Base-by-base conservation (phyloP, 2,888 invertebrate species). In the Phaedon cochleariae region DNA sequence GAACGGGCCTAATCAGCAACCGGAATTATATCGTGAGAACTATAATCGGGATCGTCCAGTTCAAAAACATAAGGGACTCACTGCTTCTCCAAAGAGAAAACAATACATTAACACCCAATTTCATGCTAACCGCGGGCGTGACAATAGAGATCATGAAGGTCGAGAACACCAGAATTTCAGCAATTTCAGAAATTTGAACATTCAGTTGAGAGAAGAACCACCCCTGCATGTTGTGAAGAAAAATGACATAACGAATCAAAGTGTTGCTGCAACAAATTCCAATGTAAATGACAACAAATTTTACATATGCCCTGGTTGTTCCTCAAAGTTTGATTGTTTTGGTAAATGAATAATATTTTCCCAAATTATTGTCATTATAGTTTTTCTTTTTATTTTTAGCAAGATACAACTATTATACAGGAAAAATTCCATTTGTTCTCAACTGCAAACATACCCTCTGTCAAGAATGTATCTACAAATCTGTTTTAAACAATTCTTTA, bases 361-460 rank as follows among this genome's bases (percentile, higher is more conserved):
- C n/a, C 58, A n/a, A 2, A 18, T 3, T 2, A 34, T 7, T 51
- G 29, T 18, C 17, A n/a, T 12, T 37, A 37, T 18, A 55, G 15
- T 18, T 55, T 10, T 4, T 3, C n/a, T n/a, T n/a, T 49, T 49
- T 4, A 18, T 48, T 70, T 66, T 67, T 48, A 79, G 80, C 48
- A 67, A 70, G 48, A 55, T 67, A 64, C 22, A 71, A 68, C 49
- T 67, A 54, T 21, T 67, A 63, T 26, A 41, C 45, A 17, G 81
- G 80, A 49, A 78, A 78, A 54, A 72, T 81, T 7, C 92, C 92
- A 0, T 81, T 92, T 21, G 81, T 91, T 41, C 79, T 92, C 64
- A 75, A 85, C 66, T 93, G 93, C 76, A 89, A 89, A 0, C 93
- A 93, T 79, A 85, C 88, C 1, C 84, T 89, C 74, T 93, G 93